Conservation (phyloP, 2,113 vertebrate species). For the Cricetomys ansorgei region DNA sequence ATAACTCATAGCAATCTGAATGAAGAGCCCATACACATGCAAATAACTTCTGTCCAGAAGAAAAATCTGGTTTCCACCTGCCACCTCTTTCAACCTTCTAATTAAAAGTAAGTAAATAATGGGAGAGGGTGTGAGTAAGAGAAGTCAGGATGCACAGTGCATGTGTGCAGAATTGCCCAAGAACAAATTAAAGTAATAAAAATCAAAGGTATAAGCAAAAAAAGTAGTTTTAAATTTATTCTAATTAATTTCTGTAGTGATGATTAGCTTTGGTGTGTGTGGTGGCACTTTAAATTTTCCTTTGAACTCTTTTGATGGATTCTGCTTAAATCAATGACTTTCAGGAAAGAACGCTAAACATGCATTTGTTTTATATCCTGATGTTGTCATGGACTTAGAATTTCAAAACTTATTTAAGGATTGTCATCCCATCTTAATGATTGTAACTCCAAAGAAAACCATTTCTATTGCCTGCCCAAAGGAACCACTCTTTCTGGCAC, state of each 20-base stretch:
- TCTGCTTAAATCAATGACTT: not conserved
- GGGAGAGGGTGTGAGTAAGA: not conserved
- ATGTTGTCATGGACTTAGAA: not conserved
- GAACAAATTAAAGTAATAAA: not conserved
- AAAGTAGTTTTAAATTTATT: not conserved
- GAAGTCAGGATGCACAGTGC: too few relatives aligned
- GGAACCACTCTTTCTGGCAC: not conserved
- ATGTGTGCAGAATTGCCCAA: too few relatives aligned
- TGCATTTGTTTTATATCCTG: not conserved
- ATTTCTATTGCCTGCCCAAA: not conserved
- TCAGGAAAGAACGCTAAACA: not conserved
- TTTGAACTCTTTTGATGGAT: not conserved
- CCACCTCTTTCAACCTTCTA: not conserved
- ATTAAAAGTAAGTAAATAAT: constrained; percentile 1
- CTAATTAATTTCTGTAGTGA: not conserved
- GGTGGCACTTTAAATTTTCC: not conserved
- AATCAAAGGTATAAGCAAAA: not conserved
- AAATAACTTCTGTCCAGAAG: not conserved
- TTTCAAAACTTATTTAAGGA: not conserved
- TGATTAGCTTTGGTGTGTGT: not conserved
- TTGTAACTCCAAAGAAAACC: not conserved
- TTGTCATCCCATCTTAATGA: not conserved
- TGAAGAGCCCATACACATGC: not conserved
- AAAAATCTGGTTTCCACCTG: not conserved
- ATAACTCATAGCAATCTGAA: not conserved